Evolutionary conservation across 1,140 invertebrate species (phyloP), one percentile per base, ranked within the genome.

Genomic region (Drosophila virilis): DNA sequence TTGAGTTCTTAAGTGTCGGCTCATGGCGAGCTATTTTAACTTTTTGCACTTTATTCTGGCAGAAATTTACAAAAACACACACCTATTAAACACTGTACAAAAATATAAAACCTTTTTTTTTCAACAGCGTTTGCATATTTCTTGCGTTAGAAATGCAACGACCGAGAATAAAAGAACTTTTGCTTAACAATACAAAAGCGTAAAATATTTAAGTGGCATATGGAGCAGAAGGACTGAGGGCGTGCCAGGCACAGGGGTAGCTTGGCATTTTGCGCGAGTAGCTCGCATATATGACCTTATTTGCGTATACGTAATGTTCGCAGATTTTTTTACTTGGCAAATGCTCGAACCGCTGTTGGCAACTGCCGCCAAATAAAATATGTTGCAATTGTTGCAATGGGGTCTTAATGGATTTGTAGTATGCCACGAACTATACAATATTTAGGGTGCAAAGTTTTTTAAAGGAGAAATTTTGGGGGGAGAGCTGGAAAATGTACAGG

Each of bases 131-230:
- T 51, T 78, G 77, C 70, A 79, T 79, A 79, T 79, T 79, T 80
- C 58, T 80, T 80, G 61, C 67, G 78, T 65, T 75, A 48, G 9
- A 8, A 32, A 65, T 33, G 22, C 13, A 46, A 43, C 38, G 66
- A 73, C 64, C 6, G 8, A 8, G 13, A 65, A 40, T 46, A 59
- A 59, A 45, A 15, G 1, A 59, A 46, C 60, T 77, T 80, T 80
- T 52, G 73, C 78, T 80, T 61, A 80, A 80, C 78, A 80, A 80
- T 77, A 80, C 61, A 77, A 80, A 48, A 80, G 78, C 72, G 78
- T 80, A 77, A 80, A 80, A 80, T 80, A 80, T 80, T 80, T 80
- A 80, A 80, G 77, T 80, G 72, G 72, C 61, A 45, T 52, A 58
- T 65, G 67, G 55, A 45, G 38, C n/a, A 43, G 32, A 38, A 17